Evolutionary conservation across 1,140 invertebrate species (phyloP), one percentile per base, ranked within the genome.

Genomic region (Sminthurinus signatus): DNA sequence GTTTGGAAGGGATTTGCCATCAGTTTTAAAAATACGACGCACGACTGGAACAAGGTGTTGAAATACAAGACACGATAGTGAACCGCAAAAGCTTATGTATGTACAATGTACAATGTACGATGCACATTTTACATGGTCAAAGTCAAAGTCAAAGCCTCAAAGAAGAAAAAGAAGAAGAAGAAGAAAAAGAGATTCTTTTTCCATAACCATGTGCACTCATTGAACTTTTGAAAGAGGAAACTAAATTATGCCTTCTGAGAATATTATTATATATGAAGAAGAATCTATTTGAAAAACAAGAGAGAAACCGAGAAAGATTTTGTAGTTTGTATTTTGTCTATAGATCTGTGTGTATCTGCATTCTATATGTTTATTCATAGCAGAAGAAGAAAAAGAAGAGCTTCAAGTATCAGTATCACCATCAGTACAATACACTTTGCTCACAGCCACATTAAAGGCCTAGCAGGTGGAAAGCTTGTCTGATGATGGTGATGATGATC

Each of bases 31-130:
- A 52, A 54, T 58, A 62, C 44, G 64, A 66, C 43, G 50, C 59
- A 50, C 46, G 52, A 43, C 44, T 48, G 42, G 59, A 62, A 65
- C 57, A 57, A 66, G 60, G 65, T 66, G 64, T 66, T 66, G 64
- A 66, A 66, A 62, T 61, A 56, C 54, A 62, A 55, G 43, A 61
- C 58, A 62, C 64, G 59, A 61, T 46, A 60, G n/a, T 46, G 25
- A 46, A 44, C 57, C 23, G 19, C 42, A 43, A 43, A 44, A 60
- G n/a, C n/a, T n/a, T n/a, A n/a, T n/a, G n/a, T 25, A 31, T 54
- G 10, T 54, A 25, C 27, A 28, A 28, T 4, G 51, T 14, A n/a
- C n/a, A n/a, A n/a, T n/a, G n/a, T n/a, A n/a, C n/a, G n/a, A n/a
- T n/a, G n/a, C n/a, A n/a, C n/a, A n/a, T n/a, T n/a, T n/a, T n/a